Percentiles rank a stretch among this genome's conserved stretches.
phyloP scores from a whole-genome alignment of 1,140 invertebrate genomes.

The Coelopa frigida region DNA sequence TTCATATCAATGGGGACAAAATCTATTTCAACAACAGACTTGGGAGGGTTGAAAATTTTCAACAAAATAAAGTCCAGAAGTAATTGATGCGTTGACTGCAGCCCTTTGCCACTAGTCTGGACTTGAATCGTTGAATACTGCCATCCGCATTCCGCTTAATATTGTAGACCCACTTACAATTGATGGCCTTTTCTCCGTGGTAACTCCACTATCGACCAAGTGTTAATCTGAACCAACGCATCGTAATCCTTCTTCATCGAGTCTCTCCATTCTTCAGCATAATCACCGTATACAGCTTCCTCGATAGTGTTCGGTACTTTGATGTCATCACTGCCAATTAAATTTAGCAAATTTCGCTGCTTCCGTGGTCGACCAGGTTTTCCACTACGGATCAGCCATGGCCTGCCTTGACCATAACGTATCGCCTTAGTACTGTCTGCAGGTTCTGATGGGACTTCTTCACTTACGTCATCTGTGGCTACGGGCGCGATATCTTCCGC shows the following conservation, averaged over 20 bases:
- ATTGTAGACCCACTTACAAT: constrained; percentile 22
- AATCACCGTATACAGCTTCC: constrained; percentile 16
- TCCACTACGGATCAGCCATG: constrained; percentile 5
- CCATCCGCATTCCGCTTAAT: constrained; percentile 16
- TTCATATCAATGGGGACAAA: too few species aligned
- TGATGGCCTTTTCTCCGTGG: constrained; percentile 17
- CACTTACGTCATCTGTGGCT: too few species aligned
- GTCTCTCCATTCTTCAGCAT: constrained; percentile 14
- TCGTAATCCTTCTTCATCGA: constrained; percentile 19
- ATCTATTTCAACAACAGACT: too few species aligned
- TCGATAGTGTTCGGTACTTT: constrained; percentile 4
- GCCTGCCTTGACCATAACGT: constrained; percentile 2
- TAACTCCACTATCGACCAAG: constrained; percentile 19
- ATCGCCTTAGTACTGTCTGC: too few species aligned
- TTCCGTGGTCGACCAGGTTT: constrained; percentile 5
- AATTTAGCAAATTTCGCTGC: constrained; percentile 4
- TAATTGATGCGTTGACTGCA: too few species aligned
- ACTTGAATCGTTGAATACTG: constrained; percentile 34
- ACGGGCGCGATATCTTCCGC: too few species aligned
- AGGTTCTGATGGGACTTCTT: too few species aligned
- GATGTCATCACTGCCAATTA: background rate
- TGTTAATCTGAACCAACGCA: constrained; percentile 15
- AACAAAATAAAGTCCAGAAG: too few species aligned
- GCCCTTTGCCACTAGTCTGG: constrained; percentile 42
- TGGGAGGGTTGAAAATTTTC: too few species aligned